Conservation (phyloP, 2,888 invertebrate genomes). For the Napeogenes inachia region DNA sequence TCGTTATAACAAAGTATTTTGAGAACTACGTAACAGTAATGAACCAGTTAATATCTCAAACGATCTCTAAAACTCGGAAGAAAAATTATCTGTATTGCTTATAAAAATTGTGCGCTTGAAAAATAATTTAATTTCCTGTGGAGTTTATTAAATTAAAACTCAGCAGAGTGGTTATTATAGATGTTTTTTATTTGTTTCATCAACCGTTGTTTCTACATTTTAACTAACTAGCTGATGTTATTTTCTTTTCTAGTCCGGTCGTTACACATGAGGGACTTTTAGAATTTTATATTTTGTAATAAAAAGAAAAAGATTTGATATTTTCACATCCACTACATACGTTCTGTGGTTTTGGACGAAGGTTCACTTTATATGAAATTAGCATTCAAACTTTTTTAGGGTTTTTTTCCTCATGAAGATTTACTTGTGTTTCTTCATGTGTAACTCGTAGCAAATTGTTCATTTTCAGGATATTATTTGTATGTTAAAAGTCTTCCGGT, state of each 20-base stretch:
- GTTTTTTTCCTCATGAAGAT: too few species aligned
- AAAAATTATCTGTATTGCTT: conserved; percentile 23
- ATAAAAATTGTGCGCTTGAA: conserved; percentile 24
- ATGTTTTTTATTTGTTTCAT: conserved; percentile 14
- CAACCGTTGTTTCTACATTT: conserved; percentile 9
- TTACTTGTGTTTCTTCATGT: too few species aligned
- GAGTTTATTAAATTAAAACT: conserved; percentile 25
- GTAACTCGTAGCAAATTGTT: too few species aligned
- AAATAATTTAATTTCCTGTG: conserved; percentile 27
- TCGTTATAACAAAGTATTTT: too few species aligned
- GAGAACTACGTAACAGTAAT: too few species aligned
- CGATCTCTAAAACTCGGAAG: conserved; percentile 1
- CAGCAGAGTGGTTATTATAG: conserved; percentile 11
- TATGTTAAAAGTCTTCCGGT: too few species aligned
- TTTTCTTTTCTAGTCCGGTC: not conserved
- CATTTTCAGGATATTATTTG: too few species aligned
- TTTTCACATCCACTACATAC: too few species aligned
- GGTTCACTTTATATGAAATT: too few species aligned
- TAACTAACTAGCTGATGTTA: not conserved
- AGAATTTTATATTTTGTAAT: conserved; percentile 1
- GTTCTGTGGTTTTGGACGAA: not conserved
- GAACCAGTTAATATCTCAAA: too few species aligned
- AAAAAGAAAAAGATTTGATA: too few species aligned
- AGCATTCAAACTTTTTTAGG: too few species aligned
- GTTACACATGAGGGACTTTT: not conserved